Conservation (phyloP, 2,797 vertebrate genomes). For the Acomys russatus region DNA sequence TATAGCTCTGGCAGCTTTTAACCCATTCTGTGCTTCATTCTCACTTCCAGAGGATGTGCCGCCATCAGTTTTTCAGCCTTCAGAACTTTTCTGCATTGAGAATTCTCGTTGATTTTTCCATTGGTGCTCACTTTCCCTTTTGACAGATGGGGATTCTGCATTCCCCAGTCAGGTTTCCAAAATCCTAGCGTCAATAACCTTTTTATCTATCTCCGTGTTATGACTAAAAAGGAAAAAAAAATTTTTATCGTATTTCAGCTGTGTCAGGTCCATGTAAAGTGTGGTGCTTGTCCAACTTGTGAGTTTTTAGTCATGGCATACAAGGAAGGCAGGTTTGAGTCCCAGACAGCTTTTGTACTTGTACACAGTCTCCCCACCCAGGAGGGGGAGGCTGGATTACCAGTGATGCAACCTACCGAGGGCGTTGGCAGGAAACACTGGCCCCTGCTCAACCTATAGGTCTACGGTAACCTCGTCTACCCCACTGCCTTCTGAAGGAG, state of each 20-base stretch:
- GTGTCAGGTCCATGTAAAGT: background rate
- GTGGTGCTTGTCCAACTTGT: background rate
- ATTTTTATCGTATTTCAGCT: background rate
- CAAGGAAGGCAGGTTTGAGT: background rate
- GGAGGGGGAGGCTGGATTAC: too few relatives aligned
- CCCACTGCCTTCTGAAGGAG: background rate
- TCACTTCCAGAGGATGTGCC: background rate
- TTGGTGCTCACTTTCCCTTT: background rate
- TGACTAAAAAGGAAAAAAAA: background rate
- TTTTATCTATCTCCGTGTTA: background rate
- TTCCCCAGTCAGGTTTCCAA: constrained; percentile 52
- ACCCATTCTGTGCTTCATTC: background rate
- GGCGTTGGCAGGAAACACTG: too few relatives aligned
- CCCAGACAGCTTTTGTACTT: background rate
- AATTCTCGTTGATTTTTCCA: background rate
- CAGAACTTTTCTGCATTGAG: background rate
- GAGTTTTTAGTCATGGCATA: background rate
- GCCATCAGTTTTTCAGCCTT: background rate
- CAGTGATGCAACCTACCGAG: background rate
- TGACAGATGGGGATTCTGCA: background rate
- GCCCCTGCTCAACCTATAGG: too few relatives aligned
- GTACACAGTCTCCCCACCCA: background rate
- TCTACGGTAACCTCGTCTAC: background rate
- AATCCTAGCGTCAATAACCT: background rate
- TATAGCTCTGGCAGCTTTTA: background rate